A percentile compares a stretch with the other conserved stretches of the same genome.
These are phyloP conservation scores for Protonibea diacanthus DNA, from an alignment of 2,797 vertebrate species.

Conservation along the genomic window DNA sequence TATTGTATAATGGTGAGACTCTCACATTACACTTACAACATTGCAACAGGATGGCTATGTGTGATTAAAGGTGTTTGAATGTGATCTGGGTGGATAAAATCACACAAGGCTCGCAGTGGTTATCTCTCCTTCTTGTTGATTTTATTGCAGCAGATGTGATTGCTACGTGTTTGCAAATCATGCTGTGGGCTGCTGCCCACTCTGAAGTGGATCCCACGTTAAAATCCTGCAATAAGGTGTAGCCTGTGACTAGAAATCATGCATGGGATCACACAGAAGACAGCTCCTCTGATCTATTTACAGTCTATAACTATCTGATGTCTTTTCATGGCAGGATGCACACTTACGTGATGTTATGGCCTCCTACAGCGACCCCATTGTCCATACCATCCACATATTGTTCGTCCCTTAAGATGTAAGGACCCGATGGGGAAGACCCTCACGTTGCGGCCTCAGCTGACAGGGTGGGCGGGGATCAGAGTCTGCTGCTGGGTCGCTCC, in stretches of 20 bases:
- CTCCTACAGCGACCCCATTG: constrained; percentile 38
- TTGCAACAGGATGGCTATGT: not conserved
- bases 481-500: not conserved
- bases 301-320: not conserved
- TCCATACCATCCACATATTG: constrained; percentile 35
- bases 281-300: constrained; percentile 4
- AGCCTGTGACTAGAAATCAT: not conserved
- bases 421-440: not conserved
- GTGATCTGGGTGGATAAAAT: not conserved
- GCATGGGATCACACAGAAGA: not conserved
- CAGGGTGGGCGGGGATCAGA: not conserved
- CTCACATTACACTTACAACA: not conserved
- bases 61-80: not conserved
- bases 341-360: constrained; percentile 37
- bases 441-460: not conserved
- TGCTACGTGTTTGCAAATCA: not conserved
- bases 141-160: not conserved
- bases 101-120: not conserved
- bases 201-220: not conserved
- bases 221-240: not conserved
- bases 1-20: not conserved
- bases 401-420: constrained; percentile 10
- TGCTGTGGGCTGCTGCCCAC: not conserved
- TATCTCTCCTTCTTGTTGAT: not conserved
- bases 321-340: constrained; percentile 16